Conservation (phyloP, 1,140 invertebrate genomes). For the Steinernema khuongi region DNA sequence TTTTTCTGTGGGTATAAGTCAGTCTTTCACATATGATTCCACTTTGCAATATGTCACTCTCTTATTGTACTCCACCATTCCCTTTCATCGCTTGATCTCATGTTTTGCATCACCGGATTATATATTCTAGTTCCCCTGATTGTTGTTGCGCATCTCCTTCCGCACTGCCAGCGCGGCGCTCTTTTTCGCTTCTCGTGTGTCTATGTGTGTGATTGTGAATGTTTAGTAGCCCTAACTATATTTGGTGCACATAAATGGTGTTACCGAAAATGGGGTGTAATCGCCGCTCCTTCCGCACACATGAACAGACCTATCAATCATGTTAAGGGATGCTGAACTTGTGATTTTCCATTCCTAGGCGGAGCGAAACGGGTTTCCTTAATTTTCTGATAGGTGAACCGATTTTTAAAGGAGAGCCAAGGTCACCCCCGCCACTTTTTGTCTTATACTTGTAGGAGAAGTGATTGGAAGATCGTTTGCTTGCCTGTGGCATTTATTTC, state of each 20-base stretch:
- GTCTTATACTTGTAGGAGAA: not conserved
- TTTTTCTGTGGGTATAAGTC: not conserved
- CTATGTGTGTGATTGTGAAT: too few relatives aligned
- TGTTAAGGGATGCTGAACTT: not conserved
- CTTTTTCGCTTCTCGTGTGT: too few relatives aligned
- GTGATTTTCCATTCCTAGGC: not conserved
- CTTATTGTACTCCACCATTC: not conserved
- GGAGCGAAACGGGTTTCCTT: not conserved
- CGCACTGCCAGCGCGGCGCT: not conserved
- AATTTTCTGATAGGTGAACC: not conserved
- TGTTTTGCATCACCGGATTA: too few relatives aligned
- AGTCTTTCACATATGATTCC: not conserved
- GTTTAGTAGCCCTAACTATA: too few relatives aligned
- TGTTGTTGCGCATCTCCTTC: not conserved
- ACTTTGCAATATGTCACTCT: not conserved
- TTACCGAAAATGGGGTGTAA: not conserved
- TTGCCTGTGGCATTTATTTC: too few relatives aligned
- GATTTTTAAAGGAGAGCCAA: conserved; percentile 1
- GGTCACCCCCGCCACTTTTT: not conserved
- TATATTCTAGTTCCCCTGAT: not conserved
- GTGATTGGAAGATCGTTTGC: too few relatives aligned
- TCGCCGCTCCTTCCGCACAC: too few relatives aligned
- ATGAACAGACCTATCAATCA: conserved; percentile 9
- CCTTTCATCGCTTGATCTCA: not conserved
- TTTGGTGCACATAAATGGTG: not conserved